These are phyloP conservation scores for Sebastes hopkinsi DNA, from an alignment of 2,797 vertebrate species.

Conservation along the genomic window DNA sequence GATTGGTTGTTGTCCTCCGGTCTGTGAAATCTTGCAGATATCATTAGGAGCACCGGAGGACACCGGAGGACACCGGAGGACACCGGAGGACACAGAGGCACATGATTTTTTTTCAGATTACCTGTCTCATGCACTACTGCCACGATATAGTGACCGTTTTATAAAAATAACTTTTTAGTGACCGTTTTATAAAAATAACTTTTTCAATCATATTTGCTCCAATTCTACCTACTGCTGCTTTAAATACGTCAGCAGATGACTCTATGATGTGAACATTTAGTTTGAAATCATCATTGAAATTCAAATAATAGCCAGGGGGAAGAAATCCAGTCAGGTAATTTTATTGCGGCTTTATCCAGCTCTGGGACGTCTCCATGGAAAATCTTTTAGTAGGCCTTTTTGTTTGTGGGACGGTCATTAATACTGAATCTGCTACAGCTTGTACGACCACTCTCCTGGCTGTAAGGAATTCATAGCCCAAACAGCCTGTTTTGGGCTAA, in stretches of 20 bases:
- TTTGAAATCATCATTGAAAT: conserved; percentile 9
- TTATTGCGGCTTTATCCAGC: conserved; percentile 36
- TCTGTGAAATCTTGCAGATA: too few relatives aligned
- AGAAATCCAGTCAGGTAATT: conserved; percentile 40
- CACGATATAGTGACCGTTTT: too few relatives aligned
- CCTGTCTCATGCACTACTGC: too few relatives aligned
- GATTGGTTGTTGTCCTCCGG: too few relatives aligned
- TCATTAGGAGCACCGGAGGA: too few relatives aligned
- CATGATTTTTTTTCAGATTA: too few relatives aligned
- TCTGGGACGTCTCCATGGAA: conserved; percentile 65
- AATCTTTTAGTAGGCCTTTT: conserved; percentile 46
- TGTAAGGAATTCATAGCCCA: conserved; percentile 51
- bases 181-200: too few relatives aligned
- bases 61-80: too few relatives aligned
- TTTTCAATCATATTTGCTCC: too few relatives aligned
- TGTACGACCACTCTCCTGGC: conserved; percentile 24
- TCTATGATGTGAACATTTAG: neutral
- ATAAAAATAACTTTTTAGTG: too few relatives aligned
- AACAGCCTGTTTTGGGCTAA: conserved; percentile 38
- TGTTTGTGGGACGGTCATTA: conserved; percentile 43
- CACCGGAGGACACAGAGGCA: too few relatives aligned
- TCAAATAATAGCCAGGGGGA: conserved; percentile 23
- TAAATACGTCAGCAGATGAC: conserved; percentile 19
- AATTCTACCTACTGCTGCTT: neutral
- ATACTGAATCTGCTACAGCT: conserved; percentile 45